Evolutionary conservation across 2,113 vertebrate species (phyloP), one percentile per base, ranked within the genome.

Genomic region (Tragelaphus buxtoni): DNA sequence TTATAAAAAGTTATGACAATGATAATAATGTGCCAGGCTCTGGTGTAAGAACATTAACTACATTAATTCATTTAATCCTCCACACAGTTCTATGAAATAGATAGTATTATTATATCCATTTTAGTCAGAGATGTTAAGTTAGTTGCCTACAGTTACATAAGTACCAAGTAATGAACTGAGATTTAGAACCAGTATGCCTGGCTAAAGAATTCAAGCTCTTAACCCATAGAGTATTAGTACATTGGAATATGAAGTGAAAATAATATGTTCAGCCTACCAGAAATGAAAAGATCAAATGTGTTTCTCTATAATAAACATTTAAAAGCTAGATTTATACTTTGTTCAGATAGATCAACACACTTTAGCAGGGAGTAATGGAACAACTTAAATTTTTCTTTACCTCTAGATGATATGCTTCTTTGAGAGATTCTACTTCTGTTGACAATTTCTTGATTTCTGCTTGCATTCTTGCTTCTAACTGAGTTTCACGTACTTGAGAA

Each of bases 401-500:
- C 96, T 98, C 97, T 55, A 91, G 55, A 74, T 97, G 86, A 91
- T 97, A 98, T 94, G 95, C 88, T 84, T 97, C 97, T 92, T 97
- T 98, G 32, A 98, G 86, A 94, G 82, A 98, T 39, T 96, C 97
- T 90, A 97, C 5, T 97, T 99, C 98, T 97, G 97, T 93, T 97
- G 98, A 99, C 47, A 99, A 96, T 87, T 98, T 98, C 45, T 98
- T 92, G 81, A 99, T 95, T 16, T 97, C 98, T 86, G 94, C 95
- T 97, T 98, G 98, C 97, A 99, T 98, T 95, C 92, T 97, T 95
- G 98, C 97, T 98, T 99, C 98, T 32, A 98, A 84, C 94, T 99
- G 98, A 81, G 97, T 96, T 98, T 98, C 99, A 88, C 69, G 97
- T 4, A 98, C 98, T 98, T 99, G 98, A 97, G 98, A 98, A 94